A percentile compares a stretch with the other conserved stretches of the same genome.
Evolutionary conservation across 2,888 invertebrate genomes (phyloP).

Genomic region (Polyommatus iphigenia): DNA sequence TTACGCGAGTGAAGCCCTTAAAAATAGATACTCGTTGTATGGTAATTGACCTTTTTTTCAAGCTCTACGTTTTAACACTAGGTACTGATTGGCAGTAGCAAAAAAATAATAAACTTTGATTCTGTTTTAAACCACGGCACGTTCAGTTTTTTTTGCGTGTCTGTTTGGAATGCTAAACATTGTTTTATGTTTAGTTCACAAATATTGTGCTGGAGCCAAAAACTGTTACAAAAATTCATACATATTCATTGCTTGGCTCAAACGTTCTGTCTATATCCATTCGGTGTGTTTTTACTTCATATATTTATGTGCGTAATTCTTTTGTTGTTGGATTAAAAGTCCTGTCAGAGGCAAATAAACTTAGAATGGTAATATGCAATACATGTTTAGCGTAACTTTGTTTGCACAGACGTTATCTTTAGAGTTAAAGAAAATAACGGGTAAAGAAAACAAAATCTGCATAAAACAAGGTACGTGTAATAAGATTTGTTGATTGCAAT

Average conservation of each 20-base stretch:
- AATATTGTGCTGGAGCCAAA: background rate
- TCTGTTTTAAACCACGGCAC: background rate
- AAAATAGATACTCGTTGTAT: too few relatives aligned
- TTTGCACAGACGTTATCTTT: background rate
- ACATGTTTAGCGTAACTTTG: background rate
- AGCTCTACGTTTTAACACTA: background rate
- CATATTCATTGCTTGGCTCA: background rate
- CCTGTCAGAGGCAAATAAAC: background rate
- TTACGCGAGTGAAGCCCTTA: too few relatives aligned
- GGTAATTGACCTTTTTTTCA: background rate
- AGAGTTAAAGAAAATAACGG: background rate
- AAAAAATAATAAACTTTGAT: background rate
- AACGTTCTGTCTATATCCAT: background rate
- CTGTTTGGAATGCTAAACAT: conserved; percentile 5
- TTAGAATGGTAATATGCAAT: background rate
- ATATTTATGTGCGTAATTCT: too few relatives aligned
- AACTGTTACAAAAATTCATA: conserved; percentile 7
- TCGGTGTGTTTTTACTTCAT: too few relatives aligned
- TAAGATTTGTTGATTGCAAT: conserved; percentile 10
- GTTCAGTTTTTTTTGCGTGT: background rate
- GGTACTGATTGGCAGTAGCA: background rate
- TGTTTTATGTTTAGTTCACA: background rate
- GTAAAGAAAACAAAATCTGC: background rate
- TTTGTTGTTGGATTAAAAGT: background rate
- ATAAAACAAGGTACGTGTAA: conserved; percentile 3